These are phyloP conservation scores for Embidobia sp. DNA, from an alignment of 2,888 invertebrate genomes.

Conservation along the genomic window DNA sequence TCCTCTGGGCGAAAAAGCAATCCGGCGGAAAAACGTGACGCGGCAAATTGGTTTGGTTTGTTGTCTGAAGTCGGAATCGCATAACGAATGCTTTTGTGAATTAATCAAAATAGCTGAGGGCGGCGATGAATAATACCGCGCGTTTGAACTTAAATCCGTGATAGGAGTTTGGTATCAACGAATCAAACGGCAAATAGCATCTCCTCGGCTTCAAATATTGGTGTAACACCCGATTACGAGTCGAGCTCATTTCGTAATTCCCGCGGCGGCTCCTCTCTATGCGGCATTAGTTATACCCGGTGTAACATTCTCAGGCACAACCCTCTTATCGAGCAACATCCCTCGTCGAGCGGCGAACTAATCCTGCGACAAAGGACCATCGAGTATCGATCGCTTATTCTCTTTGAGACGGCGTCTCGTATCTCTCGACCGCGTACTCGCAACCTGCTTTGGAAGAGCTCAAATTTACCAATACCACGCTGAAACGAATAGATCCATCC, in stretches of 20 bases:
- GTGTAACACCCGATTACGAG: conserved; percentile 60
- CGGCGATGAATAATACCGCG: conserved; percentile 23
- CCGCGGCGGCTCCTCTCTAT: conserved; percentile 39
- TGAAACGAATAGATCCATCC: conserved; percentile 47
- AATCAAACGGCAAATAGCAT: conserved; percentile 47
- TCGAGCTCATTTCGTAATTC: conserved; percentile 58
- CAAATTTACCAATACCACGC: conserved; percentile 71
- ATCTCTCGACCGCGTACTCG: conserved; percentile 72
- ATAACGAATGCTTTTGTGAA: conserved; percentile 45
- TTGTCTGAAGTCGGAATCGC: conserved; percentile 23
- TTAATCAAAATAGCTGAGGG: conserved; percentile 44
- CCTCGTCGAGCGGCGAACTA: conserved; percentile 69
- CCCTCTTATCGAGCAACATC: conserved; percentile 64
- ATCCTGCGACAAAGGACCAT: conserved; percentile 77
- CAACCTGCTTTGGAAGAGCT: conserved; percentile 69
- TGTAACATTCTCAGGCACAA: conserved; percentile 62
- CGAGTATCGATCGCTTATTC: conserved; percentile 79
- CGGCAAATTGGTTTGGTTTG: conserved; percentile 16
- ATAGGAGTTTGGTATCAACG: conserved; percentile 24
- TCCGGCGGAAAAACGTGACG: conserved; percentile 15
- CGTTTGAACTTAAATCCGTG: conserved; percentile 24
- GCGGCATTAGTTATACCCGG: conserved; percentile 54
- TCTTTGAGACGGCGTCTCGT: conserved; percentile 73
- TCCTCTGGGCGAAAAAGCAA: background rate
- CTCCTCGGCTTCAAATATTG: conserved; percentile 41